Percentiles rank a stretch among this genome's conserved stretches.
These are phyloP conservation scores for Diadophis punctatus DNA, from an alignment of 2,113 vertebrate species.

Conservation along the genomic window DNA sequence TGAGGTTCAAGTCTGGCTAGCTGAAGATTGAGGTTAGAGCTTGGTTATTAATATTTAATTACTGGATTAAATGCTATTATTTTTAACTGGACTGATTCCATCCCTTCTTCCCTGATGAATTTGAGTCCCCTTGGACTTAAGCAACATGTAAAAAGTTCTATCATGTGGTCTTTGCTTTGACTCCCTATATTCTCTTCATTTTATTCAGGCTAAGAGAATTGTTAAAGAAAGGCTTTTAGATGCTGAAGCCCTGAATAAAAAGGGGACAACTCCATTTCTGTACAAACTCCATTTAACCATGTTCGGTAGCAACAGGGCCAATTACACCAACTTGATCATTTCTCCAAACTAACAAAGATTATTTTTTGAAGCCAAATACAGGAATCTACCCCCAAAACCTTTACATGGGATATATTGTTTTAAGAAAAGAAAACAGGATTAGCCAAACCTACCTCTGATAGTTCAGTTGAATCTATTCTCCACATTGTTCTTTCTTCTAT, in stretches of 20 bases:
- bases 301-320: not conserved
- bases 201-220: not conserved
- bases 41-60: not conserved
- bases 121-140: not conserved
- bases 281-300: not conserved
- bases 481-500: not conserved
- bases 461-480: not conserved
- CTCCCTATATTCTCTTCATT: not conserved
- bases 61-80: not conserved
- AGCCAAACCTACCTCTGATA: not conserved
- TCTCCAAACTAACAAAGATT: not conserved
- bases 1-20: not conserved
- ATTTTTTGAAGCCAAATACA: not conserved
- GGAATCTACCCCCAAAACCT: not conserved
- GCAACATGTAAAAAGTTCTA: not conserved
- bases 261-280: not conserved
- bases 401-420: not conserved
- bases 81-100: not conserved
- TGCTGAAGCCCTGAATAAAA: not conserved
- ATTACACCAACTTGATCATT: not conserved
- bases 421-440: not conserved
- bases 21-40: not conserved
- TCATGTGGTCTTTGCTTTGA: not conserved
- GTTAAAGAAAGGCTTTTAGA: not conserved
- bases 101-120: not conserved